These are phyloP conservation scores for Xylophagus ater DNA, from an alignment of 2,888 invertebrate genomes.

Conservation along the genomic window DNA sequence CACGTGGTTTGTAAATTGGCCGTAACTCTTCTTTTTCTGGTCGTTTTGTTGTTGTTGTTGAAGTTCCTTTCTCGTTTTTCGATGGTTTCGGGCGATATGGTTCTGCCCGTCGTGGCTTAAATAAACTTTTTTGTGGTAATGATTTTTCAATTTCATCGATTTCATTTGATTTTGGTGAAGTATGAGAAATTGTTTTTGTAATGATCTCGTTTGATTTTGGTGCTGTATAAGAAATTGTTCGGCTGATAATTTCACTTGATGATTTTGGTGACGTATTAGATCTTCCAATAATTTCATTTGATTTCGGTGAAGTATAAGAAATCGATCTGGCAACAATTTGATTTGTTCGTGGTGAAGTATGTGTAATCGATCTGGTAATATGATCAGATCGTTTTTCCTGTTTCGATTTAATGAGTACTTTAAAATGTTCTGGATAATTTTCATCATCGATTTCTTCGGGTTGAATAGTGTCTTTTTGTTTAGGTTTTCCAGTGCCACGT, in stretches of 20 bases:
- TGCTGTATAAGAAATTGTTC: no score
- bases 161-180: constrained; percentile 11
- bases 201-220: constrained; percentile 1
- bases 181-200: constrained; percentile 6
- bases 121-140: constrained; percentile 13
- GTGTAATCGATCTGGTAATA: neutral
- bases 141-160: constrained; percentile 13
- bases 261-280: no score
- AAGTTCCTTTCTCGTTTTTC: constrained; percentile 13
- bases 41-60: constrained; percentile 14
- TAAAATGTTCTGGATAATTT: constrained; percentile 55
- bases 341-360: constrained; percentile 2
- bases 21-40: constrained; percentile 12
- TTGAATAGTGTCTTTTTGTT: constrained; percentile 20
- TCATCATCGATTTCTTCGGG: constrained; percentile 50
- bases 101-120: constrained; percentile 19
- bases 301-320: neutral
- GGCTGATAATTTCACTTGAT: no score
- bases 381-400: constrained; percentile 18
- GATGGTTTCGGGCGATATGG: constrained; percentile 19
- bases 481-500: constrained; percentile 14
- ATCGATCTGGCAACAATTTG: neutral
- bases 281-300: no score
- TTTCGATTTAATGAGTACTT: constrained; percentile 52
- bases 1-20: constrained; percentile 16